Base-by-base conservation (phyloP, 2,113 vertebrate genomes). In the Aleadryas rufinucha region DNA sequence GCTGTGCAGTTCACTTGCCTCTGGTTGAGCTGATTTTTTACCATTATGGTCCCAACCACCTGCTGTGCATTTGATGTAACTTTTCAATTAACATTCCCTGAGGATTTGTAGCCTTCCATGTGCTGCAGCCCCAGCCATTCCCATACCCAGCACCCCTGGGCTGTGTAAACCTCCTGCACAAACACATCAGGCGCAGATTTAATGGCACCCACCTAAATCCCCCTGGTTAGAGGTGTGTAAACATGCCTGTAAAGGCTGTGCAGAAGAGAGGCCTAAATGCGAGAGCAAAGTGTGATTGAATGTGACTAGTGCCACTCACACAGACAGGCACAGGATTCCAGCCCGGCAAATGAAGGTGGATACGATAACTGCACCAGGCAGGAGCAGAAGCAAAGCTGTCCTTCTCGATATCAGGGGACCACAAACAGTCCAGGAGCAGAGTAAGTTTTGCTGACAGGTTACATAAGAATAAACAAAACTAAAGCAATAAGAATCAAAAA, bases 381-480 rank as follows among this genome's bases (percentile, higher is more conserved):
- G 96, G 63, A 97, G 93, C 93, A 96, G 96, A 96, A 95, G 92
- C 92, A 45, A 90, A 95, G 76, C 96, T 96, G 96, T 96, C 95
- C 96, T 96, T 87, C 96, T 96, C 72, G 13, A 94, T 96, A 93
- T 79, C 95, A 96, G 92, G 88, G 90, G 75, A 92, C 82, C 68
- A 86, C 79, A 64, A 92, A 70, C 76, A 78, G 90, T 87, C 74
- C 71, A 90, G 92, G 75, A 93, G 92, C 64, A 44, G 86, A 81
- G 85, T 94, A 94, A 89, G 95, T 96, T 96, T 96, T 94, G 90
- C 90, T 96, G 95, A 92, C 92, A 95, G 92, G 92, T 96, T 96
- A 96, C 92, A 95, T 97, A 96, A 96, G 96, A 97, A 97, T 96
- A 97, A 97, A 96, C 95, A 96, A 96, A 96, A 95, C 85, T 60